phyloP scores from a whole-genome alignment of 92 coral and sea anemone species.

The Pocillopora grandis region DNA sequence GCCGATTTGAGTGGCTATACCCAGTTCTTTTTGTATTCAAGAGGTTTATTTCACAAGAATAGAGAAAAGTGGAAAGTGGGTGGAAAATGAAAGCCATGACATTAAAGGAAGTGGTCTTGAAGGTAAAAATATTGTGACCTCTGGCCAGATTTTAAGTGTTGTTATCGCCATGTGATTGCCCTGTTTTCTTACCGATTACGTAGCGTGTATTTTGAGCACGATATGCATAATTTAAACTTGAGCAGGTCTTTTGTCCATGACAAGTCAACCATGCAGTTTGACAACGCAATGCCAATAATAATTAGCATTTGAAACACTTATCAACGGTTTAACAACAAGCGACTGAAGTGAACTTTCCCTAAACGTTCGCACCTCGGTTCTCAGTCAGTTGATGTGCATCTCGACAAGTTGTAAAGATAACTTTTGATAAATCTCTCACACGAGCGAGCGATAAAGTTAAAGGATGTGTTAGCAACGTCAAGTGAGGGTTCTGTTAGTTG shows the following conservation, averaged over 20 bases:
- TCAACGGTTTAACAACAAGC: not conserved
- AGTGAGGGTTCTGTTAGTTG: not conserved
- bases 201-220: conserved; percentile 37
- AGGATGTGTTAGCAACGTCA: not conserved
- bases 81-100: not conserved
- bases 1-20: too few relatives aligned
- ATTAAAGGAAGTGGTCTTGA: not conserved
- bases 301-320: not conserved
- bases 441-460: not conserved
- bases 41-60: not conserved
- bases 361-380: not conserved
- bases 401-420: not conserved
- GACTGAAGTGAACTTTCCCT: not conserved
- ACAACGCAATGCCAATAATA: not conserved
- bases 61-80: not conserved
- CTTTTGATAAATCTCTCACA: not conserved
- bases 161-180: not conserved
- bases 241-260: not conserved
- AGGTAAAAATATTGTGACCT: conserved; percentile 16
- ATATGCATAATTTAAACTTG: conserved; percentile 22
- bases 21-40: too few relatives aligned
- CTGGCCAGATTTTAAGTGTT: conserved; percentile 12
- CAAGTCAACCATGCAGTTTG: conserved; percentile 8
- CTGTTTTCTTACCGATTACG: conserved; percentile 14
- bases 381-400: not conserved